Conservation (phyloP, 2,888 invertebrate species). For the Liopterus haemorrhoidalis region DNA sequence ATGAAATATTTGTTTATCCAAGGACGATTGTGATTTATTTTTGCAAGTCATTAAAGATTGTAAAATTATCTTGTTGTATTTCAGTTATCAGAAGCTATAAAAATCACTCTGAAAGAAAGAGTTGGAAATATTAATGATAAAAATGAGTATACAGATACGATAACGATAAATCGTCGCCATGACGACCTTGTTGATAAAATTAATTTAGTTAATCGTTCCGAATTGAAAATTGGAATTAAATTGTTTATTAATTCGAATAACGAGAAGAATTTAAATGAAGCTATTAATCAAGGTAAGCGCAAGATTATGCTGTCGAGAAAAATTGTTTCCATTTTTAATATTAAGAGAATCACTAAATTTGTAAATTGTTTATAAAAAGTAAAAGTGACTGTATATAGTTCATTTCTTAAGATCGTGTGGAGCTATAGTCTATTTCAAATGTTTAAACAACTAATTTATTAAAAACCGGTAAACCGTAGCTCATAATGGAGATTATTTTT, state of each 20-base stretch:
- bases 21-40: slow-evolving; percentile 9
- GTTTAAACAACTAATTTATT: background rate
- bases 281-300: slow-evolving; percentile 63
- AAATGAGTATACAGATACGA: slow-evolving; percentile 42
- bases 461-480: background rate
- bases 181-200: slow-evolving; percentile 60
- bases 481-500: slow-evolving; percentile 11
- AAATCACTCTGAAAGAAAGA: slow-evolving; percentile 51
- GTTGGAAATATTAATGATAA: slow-evolving; percentile 36
- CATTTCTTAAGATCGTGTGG: background rate
- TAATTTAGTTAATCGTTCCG: slow-evolving; percentile 64
- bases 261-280: slow-evolving; percentile 59
- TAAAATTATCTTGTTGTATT: too few species aligned
- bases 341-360: background rate
- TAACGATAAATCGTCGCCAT: slow-evolving; percentile 54
- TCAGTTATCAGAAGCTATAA: slow-evolving; percentile 58
- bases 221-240: slow-evolving; percentile 80
- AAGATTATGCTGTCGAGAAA: slow-evolving; percentile 13
- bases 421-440: background rate
- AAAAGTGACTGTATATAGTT: too few species aligned
- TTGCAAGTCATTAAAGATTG: slow-evolving; percentile 13
- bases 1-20: slow-evolving; percentile 5
- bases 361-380: too few species aligned
- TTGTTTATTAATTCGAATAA: slow-evolving; percentile 73
- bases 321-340: slow-evolving; percentile 19